Base-by-base conservation (phyloP, 92 coral and sea anemone species). In the Paragorgia papillata region DNA sequence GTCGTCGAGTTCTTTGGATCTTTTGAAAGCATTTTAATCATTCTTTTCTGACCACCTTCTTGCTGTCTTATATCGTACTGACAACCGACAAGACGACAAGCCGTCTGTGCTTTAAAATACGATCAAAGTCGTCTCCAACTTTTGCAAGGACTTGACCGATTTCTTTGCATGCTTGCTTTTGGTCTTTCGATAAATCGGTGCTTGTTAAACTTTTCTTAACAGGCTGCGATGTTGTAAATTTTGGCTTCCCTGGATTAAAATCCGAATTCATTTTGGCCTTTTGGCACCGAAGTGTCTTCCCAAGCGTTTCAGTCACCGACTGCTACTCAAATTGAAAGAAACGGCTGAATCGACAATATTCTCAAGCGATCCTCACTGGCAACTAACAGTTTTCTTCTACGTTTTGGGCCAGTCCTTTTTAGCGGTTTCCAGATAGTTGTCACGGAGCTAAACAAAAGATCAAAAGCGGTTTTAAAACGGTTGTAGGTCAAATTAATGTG, bases 91-190 rank as follows among this genome's bases (percentile, higher is more conserved):
- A 3, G 7, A 58, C 15, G 19, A 26, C 19, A 2, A 67, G 31
- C n/a, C 0, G 59, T 29, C 26, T 68, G 58, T 32, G 19, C 43
- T 34, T 26, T 30, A 44, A 46, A 68, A 13, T 1, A 34, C 19
- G 20, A 14, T 68, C 75, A 29, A 68, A 48, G 20, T 87, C 77
- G 65, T 92, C 97, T 7, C 97, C 97, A 54, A 90, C 77, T 57
- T 85, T 66, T 8, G 97, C 96, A 79, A 92, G 84, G 33, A 84
- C 66, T 76, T 82, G 82, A 19, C 97, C 97, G 55, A 92, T 85
- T 51, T 79, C 84, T 61, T 66, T 79, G 61, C 96, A 92, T 10
- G 82, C 49, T 57, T 88, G 71, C 67, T 74, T 79, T 66, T 69
- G 49, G 40, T 83, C 84, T 29, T 73, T 64, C 29, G 83, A 62